Base-by-base conservation (phyloP, 2,888 invertebrate species). In the Micropterix aruncella region DNA sequence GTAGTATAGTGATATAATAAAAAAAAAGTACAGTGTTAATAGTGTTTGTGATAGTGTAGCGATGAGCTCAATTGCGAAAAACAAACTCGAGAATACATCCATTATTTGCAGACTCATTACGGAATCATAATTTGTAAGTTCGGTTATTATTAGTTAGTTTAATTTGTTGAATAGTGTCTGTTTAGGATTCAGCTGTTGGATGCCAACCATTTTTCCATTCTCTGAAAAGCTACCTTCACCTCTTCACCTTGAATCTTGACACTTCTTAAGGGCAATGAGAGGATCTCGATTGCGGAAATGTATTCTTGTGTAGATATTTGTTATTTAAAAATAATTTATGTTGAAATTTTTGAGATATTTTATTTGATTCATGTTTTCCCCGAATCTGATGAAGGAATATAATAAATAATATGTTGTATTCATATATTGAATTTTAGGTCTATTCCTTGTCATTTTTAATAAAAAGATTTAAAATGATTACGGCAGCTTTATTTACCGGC, bases 391-490 rank as follows among this genome's bases (percentile, higher is more conserved):
- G 27, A 27, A 27, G 27, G 27, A 27, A 27, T 27, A 27, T 27
- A 27, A 27, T 5, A 27, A 27, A 27, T 27, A 27, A 27, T 27
- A 27, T 27, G 12, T 27, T 27, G 27, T 27, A 27, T 27, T 27
- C 27, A 27, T 27, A 27, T 69, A 69, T 65, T 69, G 69, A 73
- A 73, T 73, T 75, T 75, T 77, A 77, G 76, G 75, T 73, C 74
- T 77, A 76, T 76, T 76, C 75, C 77, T 77, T 77, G 77, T 77
- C 75, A 76, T 76, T 77, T 77, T 77, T 76, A 77, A 76, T 77
- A 77, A 77, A 77, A 76, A 12, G 12, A 7, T 27, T 7, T 7
- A 27, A 27, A 27, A 27, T 27, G 7, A 27, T 27, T n/a, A n/a
- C n/a, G n/a, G n/a, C n/a, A n/a, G n/a, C n/a, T n/a, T n/a, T n/a